A percentile compares a stretch with the other conserved stretches of the same genome.
Evolutionary conservation across 2,113 vertebrate genomes (phyloP).

Genomic region (Notarius quadriscutis): DNA sequence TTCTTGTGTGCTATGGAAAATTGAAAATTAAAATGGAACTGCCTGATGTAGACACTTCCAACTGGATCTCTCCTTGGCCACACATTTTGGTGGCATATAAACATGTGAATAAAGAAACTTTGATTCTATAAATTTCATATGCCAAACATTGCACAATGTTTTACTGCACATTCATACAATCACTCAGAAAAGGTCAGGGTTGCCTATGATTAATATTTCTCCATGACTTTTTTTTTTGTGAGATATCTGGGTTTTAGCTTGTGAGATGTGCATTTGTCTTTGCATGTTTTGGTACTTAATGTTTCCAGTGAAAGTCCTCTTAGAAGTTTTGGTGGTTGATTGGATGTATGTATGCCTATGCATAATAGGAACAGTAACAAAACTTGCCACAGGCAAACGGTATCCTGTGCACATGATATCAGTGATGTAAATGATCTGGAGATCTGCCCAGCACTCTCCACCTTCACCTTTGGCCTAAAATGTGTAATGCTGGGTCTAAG

Average conservation of each 20-base stretch:
- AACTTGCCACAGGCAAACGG: slow-evolving; percentile 16
- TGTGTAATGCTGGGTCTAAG: slow-evolving; percentile 20
- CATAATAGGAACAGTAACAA: background rate
- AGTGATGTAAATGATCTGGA: slow-evolving; percentile 8
- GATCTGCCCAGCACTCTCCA: background rate
- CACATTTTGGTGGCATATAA: slow-evolving; percentile 3
- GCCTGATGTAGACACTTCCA: slow-evolving; percentile 25
- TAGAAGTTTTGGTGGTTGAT: background rate
- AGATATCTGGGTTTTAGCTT: slow-evolving; percentile 16
- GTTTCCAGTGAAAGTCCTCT: background rate
- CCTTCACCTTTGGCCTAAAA: slow-evolving; percentile 40
- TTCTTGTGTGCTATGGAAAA: slow-evolving; percentile 41
- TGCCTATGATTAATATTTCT: slow-evolving; percentile 36
- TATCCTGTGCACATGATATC: slow-evolving; percentile 37
- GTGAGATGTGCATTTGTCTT: background rate
- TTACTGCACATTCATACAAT: background rate
- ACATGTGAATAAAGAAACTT: background rate
- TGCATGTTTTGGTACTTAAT: background rate
- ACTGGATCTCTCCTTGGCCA: slow-evolving; percentile 22
- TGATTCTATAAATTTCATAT: background rate
- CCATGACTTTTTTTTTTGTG: background rate
- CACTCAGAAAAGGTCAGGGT: slow-evolving; percentile 31
- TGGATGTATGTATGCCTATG: background rate
- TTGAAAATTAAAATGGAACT: slow-evolving; percentile 22
- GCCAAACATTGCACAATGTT: slow-evolving; percentile 24